Evolutionary conservation across 2,113 vertebrate genomes (phyloP).

Genomic region (Takifugu flavidus): DNA sequence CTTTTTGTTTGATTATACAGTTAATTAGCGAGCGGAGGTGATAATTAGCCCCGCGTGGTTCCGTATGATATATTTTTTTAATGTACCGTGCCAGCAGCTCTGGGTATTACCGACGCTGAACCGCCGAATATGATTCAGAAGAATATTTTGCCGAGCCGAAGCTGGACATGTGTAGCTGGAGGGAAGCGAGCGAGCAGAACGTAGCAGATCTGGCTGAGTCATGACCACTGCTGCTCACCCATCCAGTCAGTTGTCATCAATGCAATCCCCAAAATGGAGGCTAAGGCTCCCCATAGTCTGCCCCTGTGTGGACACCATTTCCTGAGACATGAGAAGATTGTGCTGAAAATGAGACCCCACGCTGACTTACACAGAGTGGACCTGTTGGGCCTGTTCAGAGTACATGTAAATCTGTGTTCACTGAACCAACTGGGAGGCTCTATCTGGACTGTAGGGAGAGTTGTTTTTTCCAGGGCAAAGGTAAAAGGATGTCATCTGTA

Average conservation of each 20-base stretch:
- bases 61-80: conserved; percentile 3
- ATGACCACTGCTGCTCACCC: conserved; percentile 58
- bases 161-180: conserved; percentile 47
- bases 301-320: conserved; percentile 3
- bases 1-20: neutral
- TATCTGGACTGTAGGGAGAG: too few species aligned
- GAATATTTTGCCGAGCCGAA: conserved; percentile 31
- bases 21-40: conserved; percentile 19
- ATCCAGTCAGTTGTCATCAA: conserved; percentile 52
- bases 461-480: too few species aligned
- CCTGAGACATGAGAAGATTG: neutral
- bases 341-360: neutral
- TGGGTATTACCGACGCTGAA: neutral
- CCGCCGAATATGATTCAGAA: conserved; percentile 30
- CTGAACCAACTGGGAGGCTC: too few species aligned
- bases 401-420: too few species aligned
- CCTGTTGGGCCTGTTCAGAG: too few species aligned
- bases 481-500: too few species aligned
- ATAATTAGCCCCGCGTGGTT: conserved; percentile 20
- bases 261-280: conserved; percentile 59
- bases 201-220: conserved; percentile 61
- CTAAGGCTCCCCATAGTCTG: conserved; percentile 24
- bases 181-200: conserved; percentile 53
- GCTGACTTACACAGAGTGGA: too few species aligned
- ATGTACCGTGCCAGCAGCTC: conserved; percentile 2